Conservation (phyloP, 2,888 invertebrate species). For the Syritta pipiens region DNA sequence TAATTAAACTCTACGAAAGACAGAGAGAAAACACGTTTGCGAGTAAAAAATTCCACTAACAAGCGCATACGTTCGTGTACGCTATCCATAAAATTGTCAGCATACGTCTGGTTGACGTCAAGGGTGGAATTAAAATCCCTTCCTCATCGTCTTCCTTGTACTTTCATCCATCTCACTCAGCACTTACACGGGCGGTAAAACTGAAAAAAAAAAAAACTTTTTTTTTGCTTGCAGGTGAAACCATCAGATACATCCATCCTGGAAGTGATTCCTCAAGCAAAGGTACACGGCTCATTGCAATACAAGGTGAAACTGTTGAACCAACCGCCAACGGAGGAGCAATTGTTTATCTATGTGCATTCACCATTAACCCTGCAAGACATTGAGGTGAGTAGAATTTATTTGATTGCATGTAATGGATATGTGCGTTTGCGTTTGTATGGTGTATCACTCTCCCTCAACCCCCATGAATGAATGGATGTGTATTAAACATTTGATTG, state of each 20-base stretch:
- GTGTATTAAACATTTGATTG: conserved; percentile 26
- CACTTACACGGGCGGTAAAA: conserved; percentile 1
- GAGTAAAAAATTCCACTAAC: conserved; percentile 7
- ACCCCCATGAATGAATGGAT: conserved; percentile 8
- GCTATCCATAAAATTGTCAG: conserved; percentile 20
- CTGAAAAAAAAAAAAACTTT: conserved; percentile 2
- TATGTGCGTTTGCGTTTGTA: conserved; percentile 2
- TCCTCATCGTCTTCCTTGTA: neutral
- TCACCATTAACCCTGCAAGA: conserved; percentile 78
- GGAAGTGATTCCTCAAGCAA: conserved; percentile 74
- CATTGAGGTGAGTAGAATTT: conserved; percentile 75
- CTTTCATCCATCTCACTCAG: too few relatives aligned
- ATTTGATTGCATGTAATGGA: conserved; percentile 44
- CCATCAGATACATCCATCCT: conserved; percentile 77
- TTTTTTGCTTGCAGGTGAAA: conserved; percentile 73
- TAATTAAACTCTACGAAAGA: conserved; percentile 2
- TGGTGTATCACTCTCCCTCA: neutral
- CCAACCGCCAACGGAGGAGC: conserved; percentile 74
- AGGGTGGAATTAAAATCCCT: neutral
- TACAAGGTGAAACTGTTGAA: conserved; percentile 76
- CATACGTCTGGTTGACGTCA: neutral
- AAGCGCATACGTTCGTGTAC: neutral
- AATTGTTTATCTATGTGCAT: conserved; percentile 75
- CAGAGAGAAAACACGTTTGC: conserved; percentile 3
- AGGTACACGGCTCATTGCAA: conserved; percentile 76